Base-by-base conservation (phyloP, 2,888 invertebrate genomes). In the Beris chalybata region DNA sequence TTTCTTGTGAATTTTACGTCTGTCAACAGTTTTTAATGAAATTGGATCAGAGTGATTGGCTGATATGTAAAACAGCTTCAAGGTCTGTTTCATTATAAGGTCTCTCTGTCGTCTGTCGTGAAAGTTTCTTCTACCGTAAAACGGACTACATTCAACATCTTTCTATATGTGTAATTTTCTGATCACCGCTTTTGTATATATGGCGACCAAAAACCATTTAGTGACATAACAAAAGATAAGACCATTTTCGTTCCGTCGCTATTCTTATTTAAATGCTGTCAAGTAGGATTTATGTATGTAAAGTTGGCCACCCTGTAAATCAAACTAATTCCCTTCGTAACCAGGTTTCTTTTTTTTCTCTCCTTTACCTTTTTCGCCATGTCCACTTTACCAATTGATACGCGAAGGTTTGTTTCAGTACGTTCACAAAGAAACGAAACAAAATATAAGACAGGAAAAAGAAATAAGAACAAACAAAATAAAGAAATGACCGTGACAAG, bases 271-370 rank as follows among this genome's bases (percentile, higher is more conserved):
- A 53, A 64, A 53, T 64, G 54, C 53, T 64, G 54, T 53, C 64
- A 64, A 77, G 77, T 76, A 76, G 77, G 76, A 77, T 77, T 77
- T 77, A 77, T 77, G 78, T 76, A 75, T 74, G 72, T 73, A 71
- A 73, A 72, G 72, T 72, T 71, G 74, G 74, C 75, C 76, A 74
- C 74, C 74, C 74, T 76, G 75, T 77, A 77, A 77, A 77, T 77
- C 78, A 77, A 77, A 73, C 67, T 69, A 64, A 68, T 65, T 66
- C 58, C 47, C 53, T 59, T 59, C 48, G 48, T 58, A 47, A 45
- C 59, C 22, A 22, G 54, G 43, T 47, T 58, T 58, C 45, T 44
- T 6, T 53, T n/a, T 22, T 22, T n/a, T n/a, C n/a, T 30, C 12
- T 48, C 15, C 5, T 48, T 15, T 13, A 11, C n/a, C n/a, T 13